Percentiles rank a stretch among this genome's conserved stretches.
Evolutionary conservation across 2,113 vertebrate genomes (phyloP).

Genomic region (Pterophyllum scalare): DNA sequence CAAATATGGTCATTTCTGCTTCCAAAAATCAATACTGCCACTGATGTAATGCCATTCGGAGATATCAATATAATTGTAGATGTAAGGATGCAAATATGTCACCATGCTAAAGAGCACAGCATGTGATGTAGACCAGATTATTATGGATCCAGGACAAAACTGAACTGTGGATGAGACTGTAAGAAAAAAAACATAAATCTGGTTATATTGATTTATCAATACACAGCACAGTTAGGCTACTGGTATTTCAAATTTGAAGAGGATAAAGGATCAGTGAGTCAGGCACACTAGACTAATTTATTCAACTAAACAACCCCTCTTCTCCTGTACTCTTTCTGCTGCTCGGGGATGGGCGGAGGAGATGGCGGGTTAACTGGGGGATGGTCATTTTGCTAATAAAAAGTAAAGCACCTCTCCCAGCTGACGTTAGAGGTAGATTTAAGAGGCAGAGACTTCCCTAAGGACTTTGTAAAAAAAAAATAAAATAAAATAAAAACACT

Average conservation of each 20-base stretch:
- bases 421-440: neutral
- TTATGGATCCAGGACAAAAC: neutral
- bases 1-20: neutral
- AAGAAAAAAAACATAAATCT: neutral
- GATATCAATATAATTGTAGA: neutral
- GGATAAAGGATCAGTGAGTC: neutral
- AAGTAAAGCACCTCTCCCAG: neutral
- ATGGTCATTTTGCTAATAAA: neutral
- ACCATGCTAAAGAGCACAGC: neutral
- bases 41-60: neutral
- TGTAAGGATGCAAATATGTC: neutral
- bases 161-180: neutral
- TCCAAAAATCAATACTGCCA: neutral
- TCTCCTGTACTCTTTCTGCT: neutral
- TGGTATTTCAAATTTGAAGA: neutral
- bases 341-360: neutral
- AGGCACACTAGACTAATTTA: neutral
- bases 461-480: neutral
- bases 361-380: neutral
- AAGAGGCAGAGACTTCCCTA: rapidly evolving
- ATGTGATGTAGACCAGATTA: neutral
- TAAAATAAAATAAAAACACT: rapidly evolving
- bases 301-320: neutral
- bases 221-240: neutral
- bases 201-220: neutral